Percentiles rank a stretch among this genome's conserved stretches.
phyloP scores from a whole-genome alignment of 2,113 vertebrate genomes.

The Nibea albiflora region DNA sequence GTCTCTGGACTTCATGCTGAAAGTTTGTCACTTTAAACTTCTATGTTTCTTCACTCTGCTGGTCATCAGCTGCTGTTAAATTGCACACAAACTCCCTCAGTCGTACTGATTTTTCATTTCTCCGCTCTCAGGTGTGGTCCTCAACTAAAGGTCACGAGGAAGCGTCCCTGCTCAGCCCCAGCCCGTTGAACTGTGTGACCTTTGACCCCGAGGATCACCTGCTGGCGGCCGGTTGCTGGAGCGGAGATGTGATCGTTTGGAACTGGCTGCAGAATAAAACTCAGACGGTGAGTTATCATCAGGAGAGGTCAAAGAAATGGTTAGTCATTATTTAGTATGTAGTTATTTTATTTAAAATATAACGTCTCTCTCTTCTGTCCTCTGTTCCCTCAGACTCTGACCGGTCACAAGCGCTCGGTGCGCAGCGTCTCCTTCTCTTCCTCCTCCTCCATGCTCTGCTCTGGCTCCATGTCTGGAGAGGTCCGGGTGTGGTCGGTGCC shows the following conservation, averaged over 20 bases:
- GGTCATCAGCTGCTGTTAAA: too few relatives aligned
- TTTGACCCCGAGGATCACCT: slow-evolving; percentile 86
- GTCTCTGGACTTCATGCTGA: slow-evolving; percentile 87
- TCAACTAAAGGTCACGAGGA: slow-evolving; percentile 75
- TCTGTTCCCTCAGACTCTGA: slow-evolving; percentile 78
- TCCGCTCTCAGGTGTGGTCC: slow-evolving; percentile 86
- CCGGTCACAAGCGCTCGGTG: slow-evolving; percentile 82
- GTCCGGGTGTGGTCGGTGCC: slow-evolving; percentile 88
- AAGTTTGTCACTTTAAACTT: slow-evolving; percentile 78
- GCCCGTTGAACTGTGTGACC: slow-evolving; percentile 86
- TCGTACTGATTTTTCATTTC: neutral
- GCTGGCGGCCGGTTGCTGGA: slow-evolving; percentile 88
- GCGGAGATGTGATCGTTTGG: slow-evolving; percentile 83
- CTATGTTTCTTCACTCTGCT: neutral
- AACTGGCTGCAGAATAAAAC: slow-evolving; percentile 79
- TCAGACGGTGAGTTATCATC: slow-evolving; percentile 64
- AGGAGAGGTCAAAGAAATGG: neutral
- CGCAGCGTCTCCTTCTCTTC: slow-evolving; percentile 84
- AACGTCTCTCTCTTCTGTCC: neutral
- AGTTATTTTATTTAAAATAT: too few relatives aligned
- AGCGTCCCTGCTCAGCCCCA: slow-evolving; percentile 64
- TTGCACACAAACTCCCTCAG: neutral
- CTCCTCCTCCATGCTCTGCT: slow-evolving; percentile 82
- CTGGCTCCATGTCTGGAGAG: slow-evolving; percentile 85
- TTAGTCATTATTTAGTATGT: too few relatives aligned